Evolutionary conservation across 2,113 vertebrate species (phyloP), one percentile per base, ranked within the genome.

Genomic region (Scytalopus superciliaris): DNA sequence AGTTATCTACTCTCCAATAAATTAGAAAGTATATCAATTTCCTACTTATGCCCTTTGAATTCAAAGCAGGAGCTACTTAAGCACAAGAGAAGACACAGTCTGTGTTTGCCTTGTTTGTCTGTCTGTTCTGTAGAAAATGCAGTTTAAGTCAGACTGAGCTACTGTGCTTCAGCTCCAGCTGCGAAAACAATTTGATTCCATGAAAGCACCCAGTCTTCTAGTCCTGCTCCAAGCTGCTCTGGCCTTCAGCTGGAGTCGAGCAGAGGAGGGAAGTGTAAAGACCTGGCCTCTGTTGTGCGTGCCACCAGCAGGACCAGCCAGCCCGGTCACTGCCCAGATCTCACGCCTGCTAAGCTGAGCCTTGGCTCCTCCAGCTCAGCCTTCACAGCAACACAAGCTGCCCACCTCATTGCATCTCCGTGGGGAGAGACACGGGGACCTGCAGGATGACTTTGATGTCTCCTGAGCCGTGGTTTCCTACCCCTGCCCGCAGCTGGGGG

Each of bases 1-100:
- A 97, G 70, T 89, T 97, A 97, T 94, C 96, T 97, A 94, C 76
- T 67, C 89, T 95, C 87, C 92, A 91, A 76, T 94, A 97, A 93
- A 97, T 97, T 97, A 97, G 94, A 96, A 97, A 96, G 72, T 86
- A 86, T 83, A 96, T 95, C 69, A 91, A 94, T 96, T 97, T 97
- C 93, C 75, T 90, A 95, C 67, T 96, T 94, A 90, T 57, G 75
- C 74, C 57, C 67, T 91, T 66, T 76, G 96, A 96, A 96, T 97
- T 63, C 89, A 93, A 97, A 97, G 94, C 95, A 96, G 81, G 77
- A 90, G 83, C 93, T 91, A 89, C 84, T 93, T 68, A 90, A 95
- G 84, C 13, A 13, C 45, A 76, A 42, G 84, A 84, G 84, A 88
- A 88, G 91, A 84, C 52, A 33, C 28, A 66, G 77, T 70, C 94